phyloP scores from a whole-genome alignment of 2,797 vertebrate genomes.

The Sparidentex hasta region DNA sequence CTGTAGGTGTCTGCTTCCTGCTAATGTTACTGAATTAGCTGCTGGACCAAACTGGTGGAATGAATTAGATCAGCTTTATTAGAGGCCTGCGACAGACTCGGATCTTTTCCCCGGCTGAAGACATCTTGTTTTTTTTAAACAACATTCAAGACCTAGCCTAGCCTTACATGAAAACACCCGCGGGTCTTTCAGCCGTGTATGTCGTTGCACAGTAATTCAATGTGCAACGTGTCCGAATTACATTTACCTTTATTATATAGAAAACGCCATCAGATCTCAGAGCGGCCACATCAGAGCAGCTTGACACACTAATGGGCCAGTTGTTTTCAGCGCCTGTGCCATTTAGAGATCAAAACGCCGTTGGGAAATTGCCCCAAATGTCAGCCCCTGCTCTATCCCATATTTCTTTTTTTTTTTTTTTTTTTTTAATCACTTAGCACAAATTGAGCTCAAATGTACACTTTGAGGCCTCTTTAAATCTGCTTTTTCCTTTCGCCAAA shows the following conservation, averaged over 20 bases:
- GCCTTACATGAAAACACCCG: background rate
- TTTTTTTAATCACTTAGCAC: slow-evolving; percentile 25
- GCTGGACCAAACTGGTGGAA: no score
- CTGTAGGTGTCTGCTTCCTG: no score
- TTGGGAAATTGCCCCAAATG: slow-evolving; percentile 36
- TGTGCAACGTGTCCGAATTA: slow-evolving; percentile 26
- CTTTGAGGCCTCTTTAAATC: slow-evolving; percentile 25
- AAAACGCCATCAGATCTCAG: slow-evolving; percentile 30
- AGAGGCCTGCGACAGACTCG: no score
- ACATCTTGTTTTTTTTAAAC: no score
- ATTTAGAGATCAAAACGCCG: slow-evolving; percentile 44
- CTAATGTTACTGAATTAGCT: no score
- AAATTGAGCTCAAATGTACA: slow-evolving; percentile 24
- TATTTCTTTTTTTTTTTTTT: slow-evolving; percentile 16
- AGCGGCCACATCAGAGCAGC: slow-evolving; percentile 28
- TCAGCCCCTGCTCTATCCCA: slow-evolving; percentile 17
- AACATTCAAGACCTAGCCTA: no score
- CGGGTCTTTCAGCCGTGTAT: slow-evolving; percentile 9
- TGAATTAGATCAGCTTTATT: no score
- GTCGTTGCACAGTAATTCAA: background rate
- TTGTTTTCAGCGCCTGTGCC: slow-evolving; percentile 2
- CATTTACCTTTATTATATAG: slow-evolving; percentile 14
- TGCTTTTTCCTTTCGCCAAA: slow-evolving; percentile 57
- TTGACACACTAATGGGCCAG: slow-evolving; percentile 42
- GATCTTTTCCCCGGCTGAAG: no score